Base-by-base conservation (phyloP, 2,797 vertebrate genomes). In the Epinephelus malabaricus region DNA sequence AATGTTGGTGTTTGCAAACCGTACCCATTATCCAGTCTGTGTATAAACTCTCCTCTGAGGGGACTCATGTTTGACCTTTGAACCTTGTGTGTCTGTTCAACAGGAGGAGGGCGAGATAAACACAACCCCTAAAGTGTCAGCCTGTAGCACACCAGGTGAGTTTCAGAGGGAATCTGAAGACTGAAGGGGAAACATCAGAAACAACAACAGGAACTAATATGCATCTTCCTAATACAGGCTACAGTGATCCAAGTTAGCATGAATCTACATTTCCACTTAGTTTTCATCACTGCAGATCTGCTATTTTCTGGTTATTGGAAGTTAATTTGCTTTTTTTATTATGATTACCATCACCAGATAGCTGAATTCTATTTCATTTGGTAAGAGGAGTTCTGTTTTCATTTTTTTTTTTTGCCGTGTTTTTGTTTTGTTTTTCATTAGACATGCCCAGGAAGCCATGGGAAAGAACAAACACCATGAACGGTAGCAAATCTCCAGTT, bases 401-500 rank as follows among this genome's bases (percentile, higher is more conserved):
- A 38, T 73, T 40, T 73, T 51, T 65, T 51, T 65, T 65, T 51
- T 65, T 45, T 70, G n/a, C 8, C 58, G 34, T 55, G 8, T 70
- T 47, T 15, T 58, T 2, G 15, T 6, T 70, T 45, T 23, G 7
- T 30, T 30, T 71, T 47, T 49, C 34, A 80, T 0, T 86, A 96
- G 98, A 99, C 93, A 96, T 97, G 95, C 96, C 97, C 85, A 97
- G 98, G 92, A 99, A 99, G 90, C 97, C 97, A 81, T 99, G 98
- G 98, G 98, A 99, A 93, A 96, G 98, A 95, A 96, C 97, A 83
- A 99, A 97, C 88, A 97, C 97, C 78, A 95, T 99, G 96, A 99
- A 99, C 56, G 98, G 98, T 95, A 99, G 97, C 97, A 99, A 99
- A 92, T 99, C 98, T 40, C 98, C 98, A 75, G 97, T 99, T 84